Evolutionary conservation across 1,140 invertebrate species (phyloP).

Genomic region (Macrobrachium nipponense): DNA sequence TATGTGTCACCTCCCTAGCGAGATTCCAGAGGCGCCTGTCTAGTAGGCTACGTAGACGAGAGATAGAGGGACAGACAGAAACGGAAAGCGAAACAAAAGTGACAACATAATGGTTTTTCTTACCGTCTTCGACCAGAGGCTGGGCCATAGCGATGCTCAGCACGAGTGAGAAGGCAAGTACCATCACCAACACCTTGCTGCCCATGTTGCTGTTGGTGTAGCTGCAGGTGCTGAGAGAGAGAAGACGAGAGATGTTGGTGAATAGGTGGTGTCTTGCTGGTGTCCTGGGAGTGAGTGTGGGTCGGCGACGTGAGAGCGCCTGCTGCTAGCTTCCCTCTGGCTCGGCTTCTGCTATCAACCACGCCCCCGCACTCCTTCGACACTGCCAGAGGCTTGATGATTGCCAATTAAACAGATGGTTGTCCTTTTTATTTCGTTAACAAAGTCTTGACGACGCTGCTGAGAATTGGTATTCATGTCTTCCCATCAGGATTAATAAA

Average conservation of each 20-base stretch:
- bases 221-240: background rate
- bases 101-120: background rate
- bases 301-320: background rate
- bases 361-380: conserved; percentile 2
- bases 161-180: background rate
- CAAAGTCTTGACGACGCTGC: background rate
- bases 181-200: conserved; percentile 11
- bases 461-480: background rate
- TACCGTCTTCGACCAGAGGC: conserved; percentile 10
- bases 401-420: background rate
- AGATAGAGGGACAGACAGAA: no score
- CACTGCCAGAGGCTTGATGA: background rate
- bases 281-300: background rate
- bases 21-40: no score
- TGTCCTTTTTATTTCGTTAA: background rate
- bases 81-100: no score
- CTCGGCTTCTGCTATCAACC: background rate
- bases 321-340: background rate
- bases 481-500: background rate
- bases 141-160: conserved; percentile 13
- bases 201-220: conserved; percentile 3
- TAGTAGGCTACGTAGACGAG: no score
- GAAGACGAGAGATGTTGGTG: background rate
- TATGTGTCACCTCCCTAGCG: no score
- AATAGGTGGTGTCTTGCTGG: background rate